These are phyloP conservation scores for Delichon dasypus DNA, from an alignment of 2,797 vertebrate genomes.

Conservation along the genomic window DNA sequence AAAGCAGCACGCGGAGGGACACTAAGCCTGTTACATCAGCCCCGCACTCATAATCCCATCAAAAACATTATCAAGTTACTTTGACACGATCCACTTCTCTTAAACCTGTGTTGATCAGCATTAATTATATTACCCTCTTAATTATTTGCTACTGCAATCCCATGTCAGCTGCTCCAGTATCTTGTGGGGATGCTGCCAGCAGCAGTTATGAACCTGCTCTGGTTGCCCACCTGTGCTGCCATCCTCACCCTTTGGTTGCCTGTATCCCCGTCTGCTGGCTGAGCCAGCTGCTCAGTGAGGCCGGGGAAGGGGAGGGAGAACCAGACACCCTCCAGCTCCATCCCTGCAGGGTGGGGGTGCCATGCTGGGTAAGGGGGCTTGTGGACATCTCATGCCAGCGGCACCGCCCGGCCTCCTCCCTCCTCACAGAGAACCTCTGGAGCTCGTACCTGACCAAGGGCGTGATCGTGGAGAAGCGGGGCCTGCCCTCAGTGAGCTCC, in stretches of 20 bases:
- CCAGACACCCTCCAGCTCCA: rapidly evolving
- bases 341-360: background rate
- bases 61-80: conserved; percentile 65
- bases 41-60: conserved; percentile 52
- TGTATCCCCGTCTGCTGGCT: background rate
- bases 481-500: conserved; percentile 69
- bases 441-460: conserved; percentile 89
- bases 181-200: background rate
- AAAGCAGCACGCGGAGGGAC: background rate
- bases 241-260: rapidly evolving
- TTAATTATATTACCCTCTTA: conserved; percentile 69
- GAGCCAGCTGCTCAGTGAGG: background rate
- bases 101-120: conserved; percentile 66
- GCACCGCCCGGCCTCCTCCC: background rate
- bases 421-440: conserved; percentile 90
- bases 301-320: background rate
- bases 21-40: conserved; percentile 64
- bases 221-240: background rate
- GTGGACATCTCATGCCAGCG: rapidly evolving
- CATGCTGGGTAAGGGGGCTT: rapidly evolving
- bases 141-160: conserved; percentile 62
- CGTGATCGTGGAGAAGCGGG: conserved; percentile 80
- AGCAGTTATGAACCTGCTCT: background rate
- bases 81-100: conserved; percentile 65
- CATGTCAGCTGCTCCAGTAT: conserved; percentile 27